Evolutionary conservation across 2,113 vertebrate genomes (phyloP).

Genomic region (Eclectus roratus): DNA sequence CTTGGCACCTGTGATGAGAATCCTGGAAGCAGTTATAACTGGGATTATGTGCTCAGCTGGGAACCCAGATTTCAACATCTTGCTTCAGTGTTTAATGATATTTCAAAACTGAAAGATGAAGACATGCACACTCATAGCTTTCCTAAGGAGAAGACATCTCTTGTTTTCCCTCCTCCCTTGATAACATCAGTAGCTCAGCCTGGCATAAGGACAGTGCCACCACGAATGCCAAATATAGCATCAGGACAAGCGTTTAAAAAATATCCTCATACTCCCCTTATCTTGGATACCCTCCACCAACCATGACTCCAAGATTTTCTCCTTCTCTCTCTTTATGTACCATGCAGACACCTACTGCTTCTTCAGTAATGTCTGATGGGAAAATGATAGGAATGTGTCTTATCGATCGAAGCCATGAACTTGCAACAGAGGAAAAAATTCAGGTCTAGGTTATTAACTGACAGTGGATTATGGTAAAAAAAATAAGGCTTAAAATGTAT

Average conservation of each 20-base stretch:
- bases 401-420: conserved; percentile 57
- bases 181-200: conserved; percentile 88
- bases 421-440: conserved; percentile 79
- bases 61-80: conserved; percentile 86
- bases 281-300: conserved; percentile 72
- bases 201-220: conserved; percentile 84
- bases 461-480: not conserved
- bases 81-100: conserved; percentile 88
- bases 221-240: conserved; percentile 73
- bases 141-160: conserved; percentile 71
- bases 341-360: conserved; percentile 74
- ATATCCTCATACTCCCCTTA: conserved; percentile 72
- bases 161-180: conserved; percentile 85
- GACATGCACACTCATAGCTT: conserved; percentile 61
- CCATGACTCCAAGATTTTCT: conserved; percentile 84
- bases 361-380: conserved; percentile 74
- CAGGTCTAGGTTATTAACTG: conserved; percentile 69
- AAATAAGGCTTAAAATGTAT: not conserved
- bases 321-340: conserved; percentile 85
- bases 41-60: conserved; percentile 83
- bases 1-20: conserved; percentile 65
- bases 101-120: conserved; percentile 87
- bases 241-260: conserved; percentile 70
- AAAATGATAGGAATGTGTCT: conserved; percentile 61
- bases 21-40: conserved; percentile 64